Evolutionary conservation across 2,797 vertebrate species (phyloP).

Genomic region (Psittacula echo): DNA sequence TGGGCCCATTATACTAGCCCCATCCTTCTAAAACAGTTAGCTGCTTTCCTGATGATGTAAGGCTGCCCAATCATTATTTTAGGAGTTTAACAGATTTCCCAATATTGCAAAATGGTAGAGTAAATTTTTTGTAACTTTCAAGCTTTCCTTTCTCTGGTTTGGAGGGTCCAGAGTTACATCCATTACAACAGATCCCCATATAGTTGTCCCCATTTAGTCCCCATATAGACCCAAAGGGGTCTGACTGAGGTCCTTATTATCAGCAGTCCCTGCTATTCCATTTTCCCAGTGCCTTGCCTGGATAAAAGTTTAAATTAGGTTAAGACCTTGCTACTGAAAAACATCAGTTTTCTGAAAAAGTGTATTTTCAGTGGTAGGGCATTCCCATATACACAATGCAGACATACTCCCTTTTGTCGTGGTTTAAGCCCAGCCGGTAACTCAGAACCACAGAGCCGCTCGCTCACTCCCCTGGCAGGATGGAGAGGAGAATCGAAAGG

Average conservation of each 20-base stretch:
- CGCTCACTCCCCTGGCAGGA: not conserved
- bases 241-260: not conserved
- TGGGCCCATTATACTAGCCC: not conserved
- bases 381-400: not conserved
- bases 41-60: not conserved
- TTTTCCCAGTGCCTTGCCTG: not conserved
- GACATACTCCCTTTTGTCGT: not conserved
- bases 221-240: not conserved
- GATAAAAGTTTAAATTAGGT: not conserved
- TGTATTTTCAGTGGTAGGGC: not conserved
- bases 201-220: not conserved
- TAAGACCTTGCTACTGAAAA: not conserved
- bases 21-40: not conserved
- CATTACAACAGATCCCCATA: not conserved
- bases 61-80: not conserved
- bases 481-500: not conserved
- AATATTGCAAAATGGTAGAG: not conserved
- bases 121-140: not conserved
- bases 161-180: not conserved
- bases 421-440: not conserved
- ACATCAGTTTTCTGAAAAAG: not conserved
- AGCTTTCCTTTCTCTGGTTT: not conserved
- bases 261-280: not conserved
- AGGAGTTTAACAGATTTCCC: not conserved
- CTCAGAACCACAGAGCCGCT: not conserved